These are phyloP conservation scores for Camponotus floridanus DNA, from an alignment of 1,140 invertebrate genomes.

Conservation along the genomic window DNA sequence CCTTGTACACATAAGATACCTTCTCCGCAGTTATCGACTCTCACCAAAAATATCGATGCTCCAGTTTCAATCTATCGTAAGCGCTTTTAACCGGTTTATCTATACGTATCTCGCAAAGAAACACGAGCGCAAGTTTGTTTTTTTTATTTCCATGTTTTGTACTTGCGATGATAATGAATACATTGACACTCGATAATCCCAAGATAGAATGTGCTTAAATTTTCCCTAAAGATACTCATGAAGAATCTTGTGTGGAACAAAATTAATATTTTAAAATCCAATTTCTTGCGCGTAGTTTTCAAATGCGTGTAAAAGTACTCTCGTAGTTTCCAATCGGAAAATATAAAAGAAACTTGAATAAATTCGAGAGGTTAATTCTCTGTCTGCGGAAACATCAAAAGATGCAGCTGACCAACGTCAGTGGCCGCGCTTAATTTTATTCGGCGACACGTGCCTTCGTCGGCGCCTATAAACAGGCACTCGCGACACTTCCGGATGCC, in stretches of 20 bases:
- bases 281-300: background rate
- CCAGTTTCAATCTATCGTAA: constrained; percentile 22
- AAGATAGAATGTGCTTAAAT: constrained; percentile 4
- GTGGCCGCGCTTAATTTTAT: constrained; percentile 55
- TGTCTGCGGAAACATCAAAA: background rate
- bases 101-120: constrained; percentile 5
- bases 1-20: background rate
- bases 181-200: constrained; percentile 10
- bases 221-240: background rate
- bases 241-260: background rate
- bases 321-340: background rate
- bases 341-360: background rate
- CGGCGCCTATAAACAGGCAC: constrained; percentile 44
- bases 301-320: background rate
- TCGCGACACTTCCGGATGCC: constrained; percentile 56
- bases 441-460: constrained; percentile 39
- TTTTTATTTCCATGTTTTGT: background rate
- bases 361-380: background rate
- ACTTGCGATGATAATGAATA: background rate
- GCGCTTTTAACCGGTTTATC: background rate
- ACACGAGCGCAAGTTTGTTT: constrained; percentile 15
- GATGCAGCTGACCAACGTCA: constrained; percentile 15
- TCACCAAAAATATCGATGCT: background rate
- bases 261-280: background rate
- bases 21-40: constrained; percentile 25